Base-by-base conservation (phyloP, 2,797 vertebrate genomes). In the Manis javanica region DNA sequence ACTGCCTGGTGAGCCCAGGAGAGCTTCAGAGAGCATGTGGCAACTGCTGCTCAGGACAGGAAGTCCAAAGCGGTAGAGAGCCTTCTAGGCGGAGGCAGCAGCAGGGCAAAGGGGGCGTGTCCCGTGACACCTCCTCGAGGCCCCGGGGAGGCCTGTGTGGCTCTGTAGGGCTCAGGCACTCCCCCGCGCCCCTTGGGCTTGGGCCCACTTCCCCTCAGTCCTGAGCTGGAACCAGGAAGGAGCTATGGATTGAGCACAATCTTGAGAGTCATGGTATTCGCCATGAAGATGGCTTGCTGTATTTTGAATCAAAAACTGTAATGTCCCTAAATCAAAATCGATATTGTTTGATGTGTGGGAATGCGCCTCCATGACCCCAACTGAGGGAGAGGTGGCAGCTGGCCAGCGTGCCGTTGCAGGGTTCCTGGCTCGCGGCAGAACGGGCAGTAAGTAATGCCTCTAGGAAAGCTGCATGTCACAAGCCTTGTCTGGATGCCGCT, bases 101-200 rank as follows among this genome's bases (percentile, higher is more conserved):
- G 49, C 2, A 3, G 72, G 29, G 18, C 7, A 6, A 1, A 23
- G 5, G 16, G 2, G 15, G 11, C 16, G 31, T 21, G 15, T 31
- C 37, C 7, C 1, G 75, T 4, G 64, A 53, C 42, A 3, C 29
- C 1, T 0, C 49, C 16, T 9, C 19, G 24, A 82, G 72, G 53
- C 51, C 3, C 0, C 1, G 4, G n/a, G n/a, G n/a, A n/a, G n/a
- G n/a, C n/a, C n/a, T n/a, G n/a, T 37, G 37, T 12, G 63, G 10
- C 51, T 69, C 59, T 18, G 23, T 0, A 4, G 15, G 75, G 16
- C 3, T 1, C 68, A 42, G 75, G 26, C 2, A 5, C 19, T 2
- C 31, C 31, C 11, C 11, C 75, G 19, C 61, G 4, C 53, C 13
- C 15, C 0, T 0, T 0, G 23, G 24, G 46, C 2, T 24, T 0